Evolutionary conservation across 2,113 vertebrate genomes (phyloP).

Genomic region (Xerus inauris): DNA sequence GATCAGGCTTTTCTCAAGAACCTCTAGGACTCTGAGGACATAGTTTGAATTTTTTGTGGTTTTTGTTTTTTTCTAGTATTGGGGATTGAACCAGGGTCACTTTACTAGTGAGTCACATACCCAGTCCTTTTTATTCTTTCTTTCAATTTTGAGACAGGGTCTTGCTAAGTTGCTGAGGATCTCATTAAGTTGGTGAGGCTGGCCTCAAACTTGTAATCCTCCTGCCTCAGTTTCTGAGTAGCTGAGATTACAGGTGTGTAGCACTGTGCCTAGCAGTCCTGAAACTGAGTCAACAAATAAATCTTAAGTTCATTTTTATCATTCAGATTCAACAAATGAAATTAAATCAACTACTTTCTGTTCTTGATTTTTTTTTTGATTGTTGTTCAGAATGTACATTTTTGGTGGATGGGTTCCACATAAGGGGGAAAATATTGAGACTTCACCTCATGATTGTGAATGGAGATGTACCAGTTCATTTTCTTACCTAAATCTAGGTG

Average conservation of each 20-base stretch:
- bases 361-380: not conserved
- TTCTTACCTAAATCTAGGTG: constrained; percentile 94
- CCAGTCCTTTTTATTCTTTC: not conserved
- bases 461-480: constrained; percentile 96
- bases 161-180: not conserved
- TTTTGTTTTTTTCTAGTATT: not conserved
- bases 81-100: too few relatives aligned
- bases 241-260: not conserved
- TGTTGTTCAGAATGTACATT: constrained; percentile 94
- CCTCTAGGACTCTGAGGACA: not conserved
- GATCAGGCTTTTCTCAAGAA: not conserved
- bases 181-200: not conserved
- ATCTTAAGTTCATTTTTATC: not conserved
- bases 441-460: constrained; percentile 88
- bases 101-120: too few relatives aligned
- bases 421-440: constrained; percentile 85
- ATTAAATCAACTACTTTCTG: not conserved
- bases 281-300: constrained; percentile 15
- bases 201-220: not conserved
- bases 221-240: not conserved
- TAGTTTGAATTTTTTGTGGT: not conserved
- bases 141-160: not conserved
- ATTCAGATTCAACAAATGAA: constrained; percentile 51
- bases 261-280: not conserved
- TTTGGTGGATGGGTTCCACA: constrained; percentile 98